Conservation (phyloP, 1,140 invertebrate species). For the Eupeodes corollae region DNA sequence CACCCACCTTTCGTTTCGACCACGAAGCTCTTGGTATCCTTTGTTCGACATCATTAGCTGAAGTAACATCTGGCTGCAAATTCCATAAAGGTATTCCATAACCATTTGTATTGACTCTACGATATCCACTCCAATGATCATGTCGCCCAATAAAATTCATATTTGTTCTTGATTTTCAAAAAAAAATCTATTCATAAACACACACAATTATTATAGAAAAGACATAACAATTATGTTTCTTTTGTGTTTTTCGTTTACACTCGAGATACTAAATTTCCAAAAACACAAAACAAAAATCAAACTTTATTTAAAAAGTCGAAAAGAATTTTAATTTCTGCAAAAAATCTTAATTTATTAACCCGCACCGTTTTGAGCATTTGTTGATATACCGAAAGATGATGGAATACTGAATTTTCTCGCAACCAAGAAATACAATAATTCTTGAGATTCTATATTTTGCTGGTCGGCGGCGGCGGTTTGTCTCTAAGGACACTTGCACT, state of each 20-base stretch:
- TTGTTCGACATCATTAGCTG: no score
- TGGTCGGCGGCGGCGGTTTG: no score
- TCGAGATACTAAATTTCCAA: neutral
- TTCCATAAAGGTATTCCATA: slow-evolving; percentile 6
- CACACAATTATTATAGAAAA: no score
- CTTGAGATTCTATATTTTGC: no score
- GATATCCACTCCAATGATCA: slow-evolving; percentile 9
- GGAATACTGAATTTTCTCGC: no score
- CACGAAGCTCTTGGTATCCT: no score
- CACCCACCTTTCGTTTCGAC: no score
- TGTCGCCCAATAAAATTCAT: slow-evolving; percentile 13
- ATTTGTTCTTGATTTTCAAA: neutral
- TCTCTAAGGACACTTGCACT: no score
- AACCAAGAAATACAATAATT: no score
- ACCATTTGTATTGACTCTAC: slow-evolving; percentile 5
- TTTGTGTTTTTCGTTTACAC: neutral
- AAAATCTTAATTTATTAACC: slow-evolving; percentile 12
- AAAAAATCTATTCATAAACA: no score
- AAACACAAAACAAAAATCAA: neutral
- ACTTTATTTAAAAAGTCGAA: neutral
- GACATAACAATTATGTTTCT: neutral
- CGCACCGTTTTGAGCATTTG: slow-evolving; percentile 10
- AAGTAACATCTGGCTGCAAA: no score
- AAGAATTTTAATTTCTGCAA: slow-evolving; percentile 12
- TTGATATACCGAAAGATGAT: neutral